Percentiles rank a stretch among this genome's conserved stretches.
phyloP scores from a whole-genome alignment of 2,888 invertebrate species.

The Netelia inedita region DNA sequence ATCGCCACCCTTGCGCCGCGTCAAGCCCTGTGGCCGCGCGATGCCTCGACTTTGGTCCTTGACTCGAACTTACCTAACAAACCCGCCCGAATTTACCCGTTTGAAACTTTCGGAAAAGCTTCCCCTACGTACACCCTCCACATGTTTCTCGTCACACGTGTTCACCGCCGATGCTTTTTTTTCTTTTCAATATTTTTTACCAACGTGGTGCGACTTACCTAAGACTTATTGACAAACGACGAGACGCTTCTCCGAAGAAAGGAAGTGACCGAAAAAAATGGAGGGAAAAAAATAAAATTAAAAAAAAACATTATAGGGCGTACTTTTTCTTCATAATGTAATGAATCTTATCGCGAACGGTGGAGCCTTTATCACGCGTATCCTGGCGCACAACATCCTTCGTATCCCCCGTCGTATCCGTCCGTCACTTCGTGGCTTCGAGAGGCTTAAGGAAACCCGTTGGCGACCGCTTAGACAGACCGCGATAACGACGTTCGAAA shows the following conservation, averaged over 20 bases:
- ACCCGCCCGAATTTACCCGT: constrained; percentile 28
- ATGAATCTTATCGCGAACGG: constrained; percentile 75
- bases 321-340: constrained; percentile 30
- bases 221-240: too few species aligned
- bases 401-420: constrained; percentile 75
- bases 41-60: constrained; percentile 54
- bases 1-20: not conserved
- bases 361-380: constrained; percentile 79
- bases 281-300: not conserved
- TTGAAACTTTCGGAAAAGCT: constrained; percentile 38
- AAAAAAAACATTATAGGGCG: constrained; percentile 5
- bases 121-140: constrained; percentile 5
- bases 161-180: too few species aligned
- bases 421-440: constrained; percentile 74
- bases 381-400: constrained; percentile 83
- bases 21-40: constrained; percentile 54
- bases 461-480: constrained; percentile 78
- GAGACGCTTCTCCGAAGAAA: not conserved
- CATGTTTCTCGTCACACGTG: not conserved
- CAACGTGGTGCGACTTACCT: too few species aligned
- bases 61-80: constrained; percentile 37
- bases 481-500: constrained; percentile 77
- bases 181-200: constrained; percentile 2
- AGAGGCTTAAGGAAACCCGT: constrained; percentile 81
- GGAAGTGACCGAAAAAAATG: too few species aligned